phyloP scores from a whole-genome alignment of 2,888 invertebrate species.

The Orthonevra nobilis region DNA sequence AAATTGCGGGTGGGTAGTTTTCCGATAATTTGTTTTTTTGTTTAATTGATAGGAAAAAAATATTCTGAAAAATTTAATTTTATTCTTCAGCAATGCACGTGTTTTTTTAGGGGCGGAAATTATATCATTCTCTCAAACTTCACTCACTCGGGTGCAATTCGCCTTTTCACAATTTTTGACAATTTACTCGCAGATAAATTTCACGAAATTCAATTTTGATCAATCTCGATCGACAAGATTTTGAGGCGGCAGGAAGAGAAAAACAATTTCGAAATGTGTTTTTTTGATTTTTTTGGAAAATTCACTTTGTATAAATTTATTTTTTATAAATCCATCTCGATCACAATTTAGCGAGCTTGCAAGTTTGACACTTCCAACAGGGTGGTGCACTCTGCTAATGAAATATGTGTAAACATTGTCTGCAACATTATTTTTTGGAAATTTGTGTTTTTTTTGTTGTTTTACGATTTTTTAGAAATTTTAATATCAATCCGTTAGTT shows the following conservation, averaged over 20 bases:
- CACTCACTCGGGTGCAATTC: too few species aligned
- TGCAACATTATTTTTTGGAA: slow-evolving; percentile 64
- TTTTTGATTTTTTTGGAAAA: neutral
- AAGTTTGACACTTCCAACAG: slow-evolving; percentile 52
- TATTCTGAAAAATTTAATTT: neutral
- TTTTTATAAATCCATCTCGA: slow-evolving; percentile 16
- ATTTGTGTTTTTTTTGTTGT: too few species aligned
- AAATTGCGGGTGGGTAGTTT: slow-evolving; percentile 17
- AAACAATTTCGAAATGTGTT: too few species aligned
- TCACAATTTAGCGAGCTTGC: slow-evolving; percentile 36
- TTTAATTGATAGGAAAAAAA: too few species aligned
- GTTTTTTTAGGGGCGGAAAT: slow-evolving; percentile 20
- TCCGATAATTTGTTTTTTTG: slow-evolving; percentile 13
- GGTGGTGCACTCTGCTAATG: slow-evolving; percentile 45
- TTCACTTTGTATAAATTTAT: slow-evolving; percentile 6
- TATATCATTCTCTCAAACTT: neutral
- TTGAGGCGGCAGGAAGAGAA: too few species aligned
- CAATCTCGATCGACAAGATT: slow-evolving; percentile 20
- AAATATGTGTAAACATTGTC: slow-evolving; percentile 67
- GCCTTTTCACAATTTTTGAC: too few species aligned
- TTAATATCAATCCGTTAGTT: slow-evolving; percentile 40
- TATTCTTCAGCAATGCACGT: slow-evolving; percentile 36
- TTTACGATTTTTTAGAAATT: too few species aligned
- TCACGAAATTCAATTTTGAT: neutral
- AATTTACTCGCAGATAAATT: too few species aligned